phyloP scores from a whole-genome alignment of 1,140 invertebrate species.

The Dendroctonus valens region DNA sequence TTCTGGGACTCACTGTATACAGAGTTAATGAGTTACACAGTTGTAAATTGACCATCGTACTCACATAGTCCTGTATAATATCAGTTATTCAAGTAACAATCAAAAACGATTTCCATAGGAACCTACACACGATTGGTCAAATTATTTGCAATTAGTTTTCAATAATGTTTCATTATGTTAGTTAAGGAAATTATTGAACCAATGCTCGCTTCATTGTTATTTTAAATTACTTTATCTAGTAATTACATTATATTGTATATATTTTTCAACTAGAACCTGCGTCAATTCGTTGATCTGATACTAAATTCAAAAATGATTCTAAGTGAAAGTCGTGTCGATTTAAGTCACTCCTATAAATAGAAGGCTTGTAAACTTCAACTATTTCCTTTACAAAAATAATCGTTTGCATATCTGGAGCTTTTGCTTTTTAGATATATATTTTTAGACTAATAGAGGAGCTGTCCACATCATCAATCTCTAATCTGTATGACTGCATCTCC shows the following conservation, averaged over 20 bases:
- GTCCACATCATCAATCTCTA: too few relatives aligned
- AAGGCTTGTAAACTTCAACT: constrained; percentile 16
- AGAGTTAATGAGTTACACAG: not conserved
- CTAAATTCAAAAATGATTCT: constrained; percentile 3
- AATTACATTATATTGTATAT: too few relatives aligned
- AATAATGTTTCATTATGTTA: constrained; percentile 19
- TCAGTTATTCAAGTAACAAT: constrained; percentile 18
- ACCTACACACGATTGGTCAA: constrained; percentile 25
- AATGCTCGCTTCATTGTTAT: not conserved
- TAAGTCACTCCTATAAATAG: constrained; percentile 25
- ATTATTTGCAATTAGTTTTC: constrained; percentile 28
- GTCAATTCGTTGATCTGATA: not conserved
- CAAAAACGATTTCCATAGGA: constrained; percentile 10
- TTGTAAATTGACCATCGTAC: not conserved
- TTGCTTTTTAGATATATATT: too few relatives aligned
- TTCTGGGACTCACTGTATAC: not conserved
- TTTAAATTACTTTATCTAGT: too few relatives aligned
- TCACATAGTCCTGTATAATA: too few relatives aligned
- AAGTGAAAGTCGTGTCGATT: not conserved
- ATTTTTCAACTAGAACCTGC: too few relatives aligned
- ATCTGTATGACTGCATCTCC: too few relatives aligned
- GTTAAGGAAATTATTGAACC: constrained; percentile 15
- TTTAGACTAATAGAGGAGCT: too few relatives aligned
- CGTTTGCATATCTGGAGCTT: not conserved
- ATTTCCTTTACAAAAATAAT: constrained; percentile 18